Base-by-base conservation (phyloP, 92 coral and sea anemone species). In the Micromussa lordhowensis region DNA sequence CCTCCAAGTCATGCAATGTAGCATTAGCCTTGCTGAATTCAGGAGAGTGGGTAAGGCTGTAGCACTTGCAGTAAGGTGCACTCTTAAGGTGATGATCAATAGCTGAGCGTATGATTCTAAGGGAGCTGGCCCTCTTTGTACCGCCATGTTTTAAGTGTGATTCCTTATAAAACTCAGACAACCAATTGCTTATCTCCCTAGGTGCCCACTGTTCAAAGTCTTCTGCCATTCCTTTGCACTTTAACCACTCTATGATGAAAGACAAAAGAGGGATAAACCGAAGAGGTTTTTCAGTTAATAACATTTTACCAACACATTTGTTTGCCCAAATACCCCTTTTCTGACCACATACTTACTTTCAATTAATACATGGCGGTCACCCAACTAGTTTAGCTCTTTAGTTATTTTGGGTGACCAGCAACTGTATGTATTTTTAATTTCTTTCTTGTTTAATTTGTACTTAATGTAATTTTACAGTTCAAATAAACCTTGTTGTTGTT, bases 91-190 rank as follows among this genome's bases (percentile, higher is more conserved):
- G 94, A 31, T 88, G 95, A 69, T 95, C 95, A 69, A 95, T 94
- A 28, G 96, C 95, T 74, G 95, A 91, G 34, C 98, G 94, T 82
- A 95, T 91, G 61, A 92, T 93, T 82, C 93, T 95, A 54, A 95
- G 75, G 13, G 98, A 93, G 21, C 96, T 93, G 32, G 94, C 96
- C 49, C 90, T 93, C 88, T 91, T 90, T 24, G 94, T 92, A 48
- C 88, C 91, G 48, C 98, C 98, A 75, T 93, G 92, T 81, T 88
- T 95, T 61, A 91, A 88, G 79, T 88, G 87, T 17, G 96, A 94
- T 78, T 95, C 98, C 48, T 93, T 83, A 92, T 91, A 95, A 86
- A 95, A 95, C 72, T 87, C 90, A 29, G 87, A 85, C 74, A 95
- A 85, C 95, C 94, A 84, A 49, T 91, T 82, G 84, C 93, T 94